phyloP scores from a whole-genome alignment of 2,113 vertebrate genomes.

The Illadopsis cleaveri region DNA sequence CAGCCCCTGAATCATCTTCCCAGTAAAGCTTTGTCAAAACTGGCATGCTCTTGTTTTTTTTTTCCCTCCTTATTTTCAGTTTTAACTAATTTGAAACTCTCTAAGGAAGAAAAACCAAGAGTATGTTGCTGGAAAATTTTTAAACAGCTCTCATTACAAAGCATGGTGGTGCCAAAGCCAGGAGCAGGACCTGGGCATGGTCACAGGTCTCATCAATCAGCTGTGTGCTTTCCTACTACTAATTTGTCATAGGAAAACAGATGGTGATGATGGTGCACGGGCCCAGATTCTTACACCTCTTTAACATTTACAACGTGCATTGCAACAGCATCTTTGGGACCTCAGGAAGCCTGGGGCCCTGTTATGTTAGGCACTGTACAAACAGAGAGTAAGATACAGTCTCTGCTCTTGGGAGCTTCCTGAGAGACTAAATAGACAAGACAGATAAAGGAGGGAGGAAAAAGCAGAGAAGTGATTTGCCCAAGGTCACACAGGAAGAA shows the following conservation, averaged over 20 bases:
- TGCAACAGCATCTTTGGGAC: constrained; percentile 51
- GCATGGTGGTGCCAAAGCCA: not conserved
- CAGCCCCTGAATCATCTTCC: constrained; percentile 22
- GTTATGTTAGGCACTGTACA: not conserved
- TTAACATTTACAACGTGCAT: constrained; percentile 18
- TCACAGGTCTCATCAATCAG: constrained; percentile 34
- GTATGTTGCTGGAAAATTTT: constrained; percentile 24
- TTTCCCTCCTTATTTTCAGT: not conserved
- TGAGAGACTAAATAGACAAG: constrained; percentile 33
- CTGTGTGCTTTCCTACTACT: not conserved
- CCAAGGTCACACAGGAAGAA: constrained; percentile 6
- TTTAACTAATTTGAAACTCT: constrained; percentile 34
- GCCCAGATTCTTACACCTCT: constrained; percentile 46
- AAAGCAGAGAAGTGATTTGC: constrained; percentile 14
- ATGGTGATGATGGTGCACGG: not conserved
- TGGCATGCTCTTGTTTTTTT: not conserved
- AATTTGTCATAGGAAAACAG: constrained; percentile 49
- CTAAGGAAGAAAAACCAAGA: constrained; percentile 25
- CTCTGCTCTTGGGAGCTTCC: constrained; percentile 21
- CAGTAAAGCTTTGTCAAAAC: constrained; percentile 12
- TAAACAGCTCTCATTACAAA: constrained; percentile 14
- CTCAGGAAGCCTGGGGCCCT: constrained; percentile 41
- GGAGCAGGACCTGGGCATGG: not conserved
- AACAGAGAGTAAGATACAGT: constrained; percentile 27
- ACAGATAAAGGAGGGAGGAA: constrained; percentile 17